A percentile compares a stretch with the other conserved stretches of the same genome.
Conservation (phyloP, 2,113 vertebrate genomes). For the Alligator mississippiensis region DNA sequence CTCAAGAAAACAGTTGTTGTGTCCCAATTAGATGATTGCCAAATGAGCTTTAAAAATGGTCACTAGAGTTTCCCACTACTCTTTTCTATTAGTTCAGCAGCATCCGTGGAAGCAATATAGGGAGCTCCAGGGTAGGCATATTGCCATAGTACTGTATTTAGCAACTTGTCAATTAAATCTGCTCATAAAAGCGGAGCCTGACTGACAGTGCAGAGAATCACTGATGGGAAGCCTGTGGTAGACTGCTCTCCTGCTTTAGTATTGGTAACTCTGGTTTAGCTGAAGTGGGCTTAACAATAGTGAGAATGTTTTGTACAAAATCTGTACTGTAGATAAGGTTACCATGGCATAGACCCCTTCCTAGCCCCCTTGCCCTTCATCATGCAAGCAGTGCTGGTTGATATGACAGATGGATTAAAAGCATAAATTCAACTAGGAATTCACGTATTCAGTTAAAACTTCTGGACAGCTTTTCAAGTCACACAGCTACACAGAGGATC, state of each 20-base stretch:
- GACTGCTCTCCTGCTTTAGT: not conserved
- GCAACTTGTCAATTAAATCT: constrained; percentile 3
- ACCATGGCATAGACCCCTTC: not conserved
- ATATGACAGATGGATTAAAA: constrained; percentile 38
- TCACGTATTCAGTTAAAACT: constrained; percentile 25
- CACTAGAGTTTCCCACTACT: constrained; percentile 41
- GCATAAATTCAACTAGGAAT: constrained; percentile 45
- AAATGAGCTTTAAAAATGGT: constrained; percentile 55
- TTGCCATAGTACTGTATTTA: constrained; percentile 34
- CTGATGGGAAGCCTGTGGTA: not conserved
- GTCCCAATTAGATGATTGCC: constrained; percentile 37
- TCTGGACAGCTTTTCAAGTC: not conserved
- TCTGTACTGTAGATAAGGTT: not conserved
- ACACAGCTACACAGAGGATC: constrained; percentile 12
- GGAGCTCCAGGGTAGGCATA: constrained; percentile 7
- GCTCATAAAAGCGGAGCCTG: not conserved
- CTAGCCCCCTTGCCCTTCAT: not conserved
- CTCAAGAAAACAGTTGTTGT: constrained; percentile 30
- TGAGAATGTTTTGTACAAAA: not conserved
- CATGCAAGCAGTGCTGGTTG: too few relatives aligned
- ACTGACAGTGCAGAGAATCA: fast-evolving
- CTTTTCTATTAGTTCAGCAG: constrained; percentile 51
- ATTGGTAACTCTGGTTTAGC: not conserved
- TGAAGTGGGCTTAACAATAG: not conserved
- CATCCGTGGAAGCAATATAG: not conserved